Evolutionary conservation across 2,888 invertebrate species (phyloP).

Genomic region (Drosophila phalerata): DNA sequence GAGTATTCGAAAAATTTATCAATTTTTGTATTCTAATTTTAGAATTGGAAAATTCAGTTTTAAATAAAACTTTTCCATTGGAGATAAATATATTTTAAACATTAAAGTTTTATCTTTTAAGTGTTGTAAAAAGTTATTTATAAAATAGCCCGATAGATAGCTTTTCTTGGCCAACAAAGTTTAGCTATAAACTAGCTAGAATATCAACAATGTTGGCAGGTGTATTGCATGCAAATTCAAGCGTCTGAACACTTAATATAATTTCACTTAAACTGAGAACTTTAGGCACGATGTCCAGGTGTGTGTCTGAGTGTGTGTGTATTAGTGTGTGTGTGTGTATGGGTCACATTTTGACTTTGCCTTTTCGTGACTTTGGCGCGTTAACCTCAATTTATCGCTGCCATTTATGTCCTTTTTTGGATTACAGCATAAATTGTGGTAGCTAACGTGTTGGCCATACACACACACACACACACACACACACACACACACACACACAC

Average conservation of each 20-base stretch:
- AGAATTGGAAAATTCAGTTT: too few relatives aligned
- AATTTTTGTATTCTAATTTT: too few relatives aligned
- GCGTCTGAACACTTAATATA: slow-evolving; percentile 79
- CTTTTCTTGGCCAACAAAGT: neutral
- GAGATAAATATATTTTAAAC: too few relatives aligned
- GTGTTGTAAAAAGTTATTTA: too few relatives aligned
- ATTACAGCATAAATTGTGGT: slow-evolving; percentile 80
- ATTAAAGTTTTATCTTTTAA: too few relatives aligned
- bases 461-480: slow-evolving; percentile 23
- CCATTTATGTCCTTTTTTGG: slow-evolving; percentile 80
- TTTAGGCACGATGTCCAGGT: slow-evolving; percentile 17
- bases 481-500: slow-evolving; percentile 28
- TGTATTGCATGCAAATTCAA: slow-evolving; percentile 75
- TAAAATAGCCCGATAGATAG: neutral
- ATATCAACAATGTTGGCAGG: slow-evolving; percentile 16
- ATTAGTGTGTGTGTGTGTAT: slow-evolving; percentile 22
- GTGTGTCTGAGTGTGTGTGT: slow-evolving; percentile 8
- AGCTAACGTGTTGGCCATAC: slow-evolving; percentile 69
- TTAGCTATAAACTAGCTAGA: neutral
- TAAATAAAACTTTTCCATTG: too few relatives aligned
- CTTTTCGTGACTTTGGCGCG: slow-evolving; percentile 79
- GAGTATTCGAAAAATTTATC: neutral
- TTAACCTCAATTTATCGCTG: slow-evolving; percentile 81
- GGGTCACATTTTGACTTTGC: slow-evolving; percentile 57
- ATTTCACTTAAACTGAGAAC: slow-evolving; percentile 75